These are phyloP conservation scores for Cephus cinctus DNA, from an alignment of 1,140 invertebrate species.

Conservation along the genomic window DNA sequence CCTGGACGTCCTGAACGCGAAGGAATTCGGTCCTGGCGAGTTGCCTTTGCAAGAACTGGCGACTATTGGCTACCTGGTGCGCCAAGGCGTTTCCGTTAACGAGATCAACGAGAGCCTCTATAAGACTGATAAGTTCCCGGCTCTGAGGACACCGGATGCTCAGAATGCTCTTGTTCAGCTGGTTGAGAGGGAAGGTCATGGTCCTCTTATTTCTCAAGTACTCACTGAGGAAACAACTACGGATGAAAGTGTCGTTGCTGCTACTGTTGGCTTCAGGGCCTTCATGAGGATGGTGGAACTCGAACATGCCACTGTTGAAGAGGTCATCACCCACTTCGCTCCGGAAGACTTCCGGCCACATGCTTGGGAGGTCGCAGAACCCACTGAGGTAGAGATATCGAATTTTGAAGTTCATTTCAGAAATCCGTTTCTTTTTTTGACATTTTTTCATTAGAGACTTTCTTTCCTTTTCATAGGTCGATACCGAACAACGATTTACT, in stretches of 20 bases:
- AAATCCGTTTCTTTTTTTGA: not conserved
- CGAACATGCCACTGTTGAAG: conserved; percentile 76
- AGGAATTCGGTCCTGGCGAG: conserved; percentile 78
- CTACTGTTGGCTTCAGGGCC: conserved; percentile 77
- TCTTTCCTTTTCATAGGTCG: conserved; percentile 27
- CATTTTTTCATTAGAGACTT: not conserved
- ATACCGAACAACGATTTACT: conserved; percentile 38
- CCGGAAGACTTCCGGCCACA: conserved; percentile 79
- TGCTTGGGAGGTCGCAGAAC: conserved; percentile 72
- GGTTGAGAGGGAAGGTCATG: conserved; percentile 77
- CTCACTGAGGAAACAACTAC: conserved; percentile 74
- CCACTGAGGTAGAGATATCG: conserved; percentile 58
- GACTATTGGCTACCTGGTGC: conserved; percentile 74
- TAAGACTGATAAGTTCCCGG: conserved; percentile 74
- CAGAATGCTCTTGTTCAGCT: conserved; percentile 79
- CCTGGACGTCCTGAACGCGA: conserved; percentile 69
- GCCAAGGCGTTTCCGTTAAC: conserved; percentile 71
- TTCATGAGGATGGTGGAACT: conserved; percentile 82
- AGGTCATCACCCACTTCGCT: conserved; percentile 76
- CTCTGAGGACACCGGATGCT: conserved; percentile 72
- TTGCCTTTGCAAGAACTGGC: conserved; percentile 76
- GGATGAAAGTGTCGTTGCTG: conserved; percentile 71
- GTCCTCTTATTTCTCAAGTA: conserved; percentile 75
- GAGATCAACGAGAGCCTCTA: conserved; percentile 74
- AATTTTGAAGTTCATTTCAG: conserved; percentile 8